phyloP scores from a whole-genome alignment of 2,113 vertebrate species.

The Dipodomys merriami region DNA sequence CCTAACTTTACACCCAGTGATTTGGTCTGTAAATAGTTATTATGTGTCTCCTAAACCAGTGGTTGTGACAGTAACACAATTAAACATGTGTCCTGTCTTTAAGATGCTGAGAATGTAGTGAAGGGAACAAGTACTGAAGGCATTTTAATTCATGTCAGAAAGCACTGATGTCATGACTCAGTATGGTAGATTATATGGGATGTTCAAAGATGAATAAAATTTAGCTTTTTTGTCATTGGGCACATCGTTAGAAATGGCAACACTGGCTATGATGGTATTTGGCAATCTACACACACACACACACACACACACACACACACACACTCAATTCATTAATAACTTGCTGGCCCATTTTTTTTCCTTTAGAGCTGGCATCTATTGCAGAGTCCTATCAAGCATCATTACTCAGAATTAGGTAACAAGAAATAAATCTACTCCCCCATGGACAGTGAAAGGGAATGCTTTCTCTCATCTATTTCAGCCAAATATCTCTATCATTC shows the following conservation, averaged over 20 bases:
- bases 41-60: not conserved
- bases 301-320: too few species aligned
- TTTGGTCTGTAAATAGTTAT: not conserved
- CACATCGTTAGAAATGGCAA: not conserved
- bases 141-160: not conserved
- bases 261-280: not conserved
- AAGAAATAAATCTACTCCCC: not conserved
- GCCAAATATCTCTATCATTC: conserved; percentile 38
- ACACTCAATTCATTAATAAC: not conserved
- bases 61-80: not conserved
- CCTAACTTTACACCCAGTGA: not conserved
- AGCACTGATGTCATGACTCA: not conserved
- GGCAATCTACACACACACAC: not conserved
- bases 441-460: not conserved
- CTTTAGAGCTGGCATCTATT: not conserved
- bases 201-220: not conserved
- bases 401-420: not conserved
- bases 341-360: not conserved
- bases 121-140: not conserved
- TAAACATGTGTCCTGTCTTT: not conserved
- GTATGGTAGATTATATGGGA: not conserved
- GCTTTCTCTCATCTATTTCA: conserved; percentile 25
- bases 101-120: not conserved
- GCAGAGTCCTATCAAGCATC: not conserved
- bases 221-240: conserved; percentile 38